Evolutionary conservation across 2,113 vertebrate species (phyloP).

Genomic region (Psittacara wagleri): DNA sequence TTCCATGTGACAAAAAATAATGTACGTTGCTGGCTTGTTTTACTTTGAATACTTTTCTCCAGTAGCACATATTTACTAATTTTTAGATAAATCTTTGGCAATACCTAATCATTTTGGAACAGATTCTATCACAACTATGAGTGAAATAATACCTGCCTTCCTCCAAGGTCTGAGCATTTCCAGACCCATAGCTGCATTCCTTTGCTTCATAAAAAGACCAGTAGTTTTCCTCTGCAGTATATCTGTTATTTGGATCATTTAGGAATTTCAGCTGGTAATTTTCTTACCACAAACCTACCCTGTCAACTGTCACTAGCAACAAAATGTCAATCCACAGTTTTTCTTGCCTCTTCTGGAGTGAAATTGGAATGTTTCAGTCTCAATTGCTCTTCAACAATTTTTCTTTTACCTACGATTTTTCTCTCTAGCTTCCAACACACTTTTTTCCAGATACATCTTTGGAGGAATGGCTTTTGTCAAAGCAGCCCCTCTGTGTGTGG

Average conservation of each 20-base stretch:
- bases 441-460: not conserved
- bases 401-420: not conserved
- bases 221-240: not conserved
- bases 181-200: not conserved
- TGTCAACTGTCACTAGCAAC: not conserved
- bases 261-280: not conserved
- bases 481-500: not conserved
- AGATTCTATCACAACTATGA: not conserved
- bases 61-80: not conserved
- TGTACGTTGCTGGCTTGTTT: not conserved
- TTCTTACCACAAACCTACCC: not conserved
- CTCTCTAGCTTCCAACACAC: not conserved
- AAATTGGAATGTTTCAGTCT: not conserved
- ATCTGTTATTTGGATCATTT: not conserved
- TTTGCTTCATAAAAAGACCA: not conserved
- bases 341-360: not conserved
- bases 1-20: not conserved
- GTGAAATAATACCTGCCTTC: not conserved
- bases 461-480: not conserved
- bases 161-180: not conserved
- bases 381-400: not conserved
- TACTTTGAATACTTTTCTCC: not conserved
- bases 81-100: not conserved
- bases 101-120: not conserved
- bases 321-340: not conserved